Conservation (phyloP, 1,140 invertebrate species). For the Solenopsis invicta region DNA sequence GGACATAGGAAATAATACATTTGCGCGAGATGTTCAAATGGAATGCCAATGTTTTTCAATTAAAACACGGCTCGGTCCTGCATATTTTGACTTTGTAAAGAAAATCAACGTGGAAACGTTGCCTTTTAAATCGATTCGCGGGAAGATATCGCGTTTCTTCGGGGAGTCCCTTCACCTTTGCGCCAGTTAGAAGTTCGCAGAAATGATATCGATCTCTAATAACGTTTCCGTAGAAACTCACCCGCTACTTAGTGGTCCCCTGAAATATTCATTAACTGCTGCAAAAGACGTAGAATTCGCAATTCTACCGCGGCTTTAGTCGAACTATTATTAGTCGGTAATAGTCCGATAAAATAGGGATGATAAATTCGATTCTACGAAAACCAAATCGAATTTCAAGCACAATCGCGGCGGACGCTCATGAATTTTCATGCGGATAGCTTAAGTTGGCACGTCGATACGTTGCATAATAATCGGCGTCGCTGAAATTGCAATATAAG, state of each 20-base stretch:
- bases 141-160: conserved; percentile 4
- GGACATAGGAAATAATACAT: neutral
- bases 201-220: conserved; percentile 65
- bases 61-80: neutral
- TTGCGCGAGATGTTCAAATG: neutral
- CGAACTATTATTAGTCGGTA: conserved; percentile 36
- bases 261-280: conserved; percentile 64
- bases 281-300: conserved; percentile 43
- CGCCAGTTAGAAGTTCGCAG: conserved; percentile 33
- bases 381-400: conserved; percentile 41
- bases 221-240: conserved; percentile 53
- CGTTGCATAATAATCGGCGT: conserved; percentile 57
- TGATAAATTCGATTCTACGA: conserved; percentile 56
- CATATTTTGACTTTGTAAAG: neutral
- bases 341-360: conserved; percentile 40
- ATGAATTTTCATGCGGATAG: conserved; percentile 49
- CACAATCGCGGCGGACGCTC: neutral
- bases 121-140: neutral
- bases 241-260: conserved; percentile 41
- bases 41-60: neutral
- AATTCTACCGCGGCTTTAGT: conserved; percentile 14
- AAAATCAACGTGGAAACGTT: neutral
- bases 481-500: conserved; percentile 50
- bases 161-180: conserved; percentile 44
- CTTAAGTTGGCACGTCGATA: conserved; percentile 50